Percentiles rank a stretch among this genome's conserved stretches.
Evolutionary conservation across 2,888 invertebrate species (phyloP).

Genomic region (Chironomus tentans): DNA sequence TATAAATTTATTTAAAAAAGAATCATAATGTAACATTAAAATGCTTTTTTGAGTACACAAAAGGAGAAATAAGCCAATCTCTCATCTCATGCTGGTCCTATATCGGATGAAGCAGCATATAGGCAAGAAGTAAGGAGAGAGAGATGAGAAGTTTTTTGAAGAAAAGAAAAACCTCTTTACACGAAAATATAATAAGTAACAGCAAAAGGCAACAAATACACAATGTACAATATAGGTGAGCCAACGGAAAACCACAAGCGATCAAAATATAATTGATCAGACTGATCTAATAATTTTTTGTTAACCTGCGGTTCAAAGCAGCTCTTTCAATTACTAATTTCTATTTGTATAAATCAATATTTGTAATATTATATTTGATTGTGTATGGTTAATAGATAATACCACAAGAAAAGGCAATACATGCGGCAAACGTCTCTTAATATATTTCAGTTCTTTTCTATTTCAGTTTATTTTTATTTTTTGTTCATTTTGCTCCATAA

Average conservation of each 20-base stretch:
- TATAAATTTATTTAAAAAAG: not conserved
- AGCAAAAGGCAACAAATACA: not conserved
- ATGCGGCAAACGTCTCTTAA: constrained; percentile 2
- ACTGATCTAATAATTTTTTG: constrained; percentile 24
- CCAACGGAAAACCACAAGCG: constrained; percentile 26
- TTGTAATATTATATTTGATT: constrained; percentile 21
- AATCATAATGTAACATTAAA: not conserved
- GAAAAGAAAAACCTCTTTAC: constrained; percentile 3
- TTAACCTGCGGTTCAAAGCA: constrained; percentile 26
- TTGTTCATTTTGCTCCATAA: not conserved
- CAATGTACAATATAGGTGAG: constrained; percentile 20
- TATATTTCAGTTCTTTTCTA: too few relatives aligned
- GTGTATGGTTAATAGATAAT: not conserved
- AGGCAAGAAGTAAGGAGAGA: not conserved
- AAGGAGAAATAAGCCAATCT: not conserved
- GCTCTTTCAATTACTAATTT: constrained; percentile 24
- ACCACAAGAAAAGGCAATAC: not conserved
- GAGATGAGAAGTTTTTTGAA: not conserved
- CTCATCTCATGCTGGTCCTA: not conserved
- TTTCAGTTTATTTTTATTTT: not conserved
- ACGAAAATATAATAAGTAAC: constrained; percentile 10
- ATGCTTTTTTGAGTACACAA: not conserved
- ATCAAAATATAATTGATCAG: constrained; percentile 23
- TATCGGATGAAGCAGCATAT: not conserved
- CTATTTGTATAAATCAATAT: constrained; percentile 25